phyloP scores from a whole-genome alignment of 2,888 invertebrate genomes.

The Tipula unca region DNA sequence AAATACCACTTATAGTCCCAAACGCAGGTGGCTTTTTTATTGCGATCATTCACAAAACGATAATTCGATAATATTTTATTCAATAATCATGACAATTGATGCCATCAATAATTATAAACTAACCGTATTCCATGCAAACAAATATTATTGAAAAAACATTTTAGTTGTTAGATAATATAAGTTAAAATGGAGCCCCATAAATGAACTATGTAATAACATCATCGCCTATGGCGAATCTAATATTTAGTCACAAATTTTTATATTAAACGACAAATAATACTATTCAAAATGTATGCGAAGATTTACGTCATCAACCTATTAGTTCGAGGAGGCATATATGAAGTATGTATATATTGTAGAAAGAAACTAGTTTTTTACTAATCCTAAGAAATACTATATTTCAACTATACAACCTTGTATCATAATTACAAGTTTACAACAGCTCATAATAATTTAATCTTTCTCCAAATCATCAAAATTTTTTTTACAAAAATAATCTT shows the following conservation, averaged over 20 bases:
- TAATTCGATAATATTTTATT: too few relatives aligned
- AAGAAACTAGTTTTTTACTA: neutral
- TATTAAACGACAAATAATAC: neutral
- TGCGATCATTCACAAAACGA: too few relatives aligned
- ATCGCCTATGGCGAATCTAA: neutral
- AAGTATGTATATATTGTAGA: neutral
- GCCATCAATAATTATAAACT: too few relatives aligned
- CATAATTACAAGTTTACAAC: neutral
- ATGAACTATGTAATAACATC: too few relatives aligned
- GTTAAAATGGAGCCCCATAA: too few relatives aligned
- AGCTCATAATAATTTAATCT: neutral
- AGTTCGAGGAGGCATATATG: too few relatives aligned
- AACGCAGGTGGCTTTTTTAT: too few relatives aligned
- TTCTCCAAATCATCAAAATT: neutral
- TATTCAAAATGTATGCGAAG: neutral
- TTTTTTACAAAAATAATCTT: neutral
- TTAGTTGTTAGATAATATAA: too few relatives aligned
- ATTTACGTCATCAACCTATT: neutral
- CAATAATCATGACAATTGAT: too few relatives aligned
- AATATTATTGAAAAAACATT: too few relatives aligned
- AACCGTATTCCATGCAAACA: too few relatives aligned
- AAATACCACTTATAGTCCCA: too few relatives aligned
- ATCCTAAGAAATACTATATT: neutral
- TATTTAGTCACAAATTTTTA: neutral
- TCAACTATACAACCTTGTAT: neutral